Percentiles rank a stretch among this genome's conserved stretches.
Evolutionary conservation across 2,113 vertebrate species (phyloP).

Genomic region (Xenopus borealis): DNA sequence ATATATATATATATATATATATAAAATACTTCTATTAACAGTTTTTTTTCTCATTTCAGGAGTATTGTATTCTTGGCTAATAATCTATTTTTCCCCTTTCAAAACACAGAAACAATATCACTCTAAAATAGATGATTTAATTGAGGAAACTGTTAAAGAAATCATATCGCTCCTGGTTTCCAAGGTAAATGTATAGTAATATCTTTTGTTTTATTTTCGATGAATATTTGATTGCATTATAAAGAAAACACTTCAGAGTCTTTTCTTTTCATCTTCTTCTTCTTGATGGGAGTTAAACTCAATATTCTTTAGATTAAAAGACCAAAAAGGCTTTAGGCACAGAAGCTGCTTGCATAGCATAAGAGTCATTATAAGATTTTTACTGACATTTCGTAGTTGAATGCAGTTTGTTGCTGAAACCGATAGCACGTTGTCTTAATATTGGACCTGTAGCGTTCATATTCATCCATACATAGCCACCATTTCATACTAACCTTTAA

Average conservation of each 20-base stretch:
- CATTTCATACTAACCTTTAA: too few relatives aligned
- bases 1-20: conserved; percentile 60
- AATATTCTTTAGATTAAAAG: too few relatives aligned
- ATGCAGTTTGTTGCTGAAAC: too few relatives aligned
- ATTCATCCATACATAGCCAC: too few relatives aligned
- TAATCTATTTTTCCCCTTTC: conserved; percentile 61
- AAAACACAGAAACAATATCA: conserved; percentile 91
- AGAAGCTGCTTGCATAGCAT: too few relatives aligned
- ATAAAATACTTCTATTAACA: too few relatives aligned
- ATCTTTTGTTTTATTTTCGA: background rate
- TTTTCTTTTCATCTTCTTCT: background rate
- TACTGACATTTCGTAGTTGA: too few relatives aligned
- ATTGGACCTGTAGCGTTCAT: too few relatives aligned
- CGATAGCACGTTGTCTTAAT: too few relatives aligned
- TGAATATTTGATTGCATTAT: background rate
- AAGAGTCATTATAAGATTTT: too few relatives aligned
- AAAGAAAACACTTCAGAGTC: background rate
- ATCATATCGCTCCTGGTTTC: conserved; percentile 86
- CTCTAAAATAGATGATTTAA: conserved; percentile 93
- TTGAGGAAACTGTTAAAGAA: conserved; percentile 91
- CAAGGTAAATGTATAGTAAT: conserved; percentile 75
- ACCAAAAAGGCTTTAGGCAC: too few relatives aligned
- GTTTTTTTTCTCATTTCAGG: conserved; percentile 54
- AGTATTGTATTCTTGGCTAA: conserved; percentile 49
- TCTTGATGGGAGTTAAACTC: too few relatives aligned